Base-by-base conservation (phyloP, 2,888 invertebrate genomes). In the Acanthoscelides obtectus region DNA sequence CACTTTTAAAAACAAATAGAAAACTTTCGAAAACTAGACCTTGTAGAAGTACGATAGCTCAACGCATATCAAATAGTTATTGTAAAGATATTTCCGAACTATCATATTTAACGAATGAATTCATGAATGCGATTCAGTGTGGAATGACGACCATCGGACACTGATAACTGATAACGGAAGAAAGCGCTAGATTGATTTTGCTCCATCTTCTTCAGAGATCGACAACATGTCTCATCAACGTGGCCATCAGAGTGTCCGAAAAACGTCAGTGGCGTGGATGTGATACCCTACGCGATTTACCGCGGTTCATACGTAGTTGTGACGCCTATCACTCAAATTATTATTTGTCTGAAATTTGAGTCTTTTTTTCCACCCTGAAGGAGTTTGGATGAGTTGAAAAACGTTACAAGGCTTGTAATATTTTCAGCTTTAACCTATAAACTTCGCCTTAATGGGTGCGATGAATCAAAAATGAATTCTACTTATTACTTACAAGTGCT, bases 31-130 rank as follows among this genome's bases (percentile, higher is more conserved):
- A 22, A 66, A 20, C 70, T 66, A 73, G 68, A 72, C 71, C 72
- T 75, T 70, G 73, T 77, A 76, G 70, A 83, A 84, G 74, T 82
- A 81, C 69, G 83, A 84, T 71, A 84, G 75, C 75, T 83, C 80
- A 76, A 80, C 80, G n/a, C 82, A 77, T 68, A 84, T 84, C 69
- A 82, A 80, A 76, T 81, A 83, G 75, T 83, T 82, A 68, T 81
- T 79, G 76, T 83, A 84, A 74, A 83, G 80, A 79, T 83, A 84
- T 76, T 80, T 81, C 72, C 84, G 77, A 77, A 83, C 83, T 77
- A 80, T 77, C 84, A 84, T 84, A 78, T 72, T 79, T 21, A 8
- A 66, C 5, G 1, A 66, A 66, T 45, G 8, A 12, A 1, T 45
- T 6, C 45, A 45, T 45, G 1, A 1, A 45, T 4, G 45, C 45